Evolutionary conservation across 2,888 invertebrate genomes (phyloP), one percentile per base, ranked within the genome.

Genomic region (Eupithecia inturbata): DNA sequence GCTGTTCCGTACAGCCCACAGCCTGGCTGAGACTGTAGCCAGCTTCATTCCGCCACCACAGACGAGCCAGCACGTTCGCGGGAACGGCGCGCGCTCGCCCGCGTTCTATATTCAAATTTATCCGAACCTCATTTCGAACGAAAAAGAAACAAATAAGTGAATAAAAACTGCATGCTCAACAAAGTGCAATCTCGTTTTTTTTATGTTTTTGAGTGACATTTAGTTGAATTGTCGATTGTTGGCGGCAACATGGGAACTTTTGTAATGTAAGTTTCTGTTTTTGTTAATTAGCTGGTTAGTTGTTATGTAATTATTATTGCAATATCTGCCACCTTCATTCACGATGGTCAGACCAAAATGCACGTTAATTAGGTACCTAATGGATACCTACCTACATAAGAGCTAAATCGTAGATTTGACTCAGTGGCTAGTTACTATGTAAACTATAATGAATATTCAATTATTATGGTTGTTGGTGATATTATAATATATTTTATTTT

Each of bases 1-100:
- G 82, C 82, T 81, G 82, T 81, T 82, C 68, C 71, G 81, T 80
- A 80, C 80, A 82, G 83, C 79, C 82, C 79, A 80, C 81, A 83
- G 83, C 79, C 82, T 83, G 39, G 16, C 64, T 12, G 66, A 66
- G 66, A 39, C 66, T 66, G 79, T 74, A 76, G 78, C 71, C 90
- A 91, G 90, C 88, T 84, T 91, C 92, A 91, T 88, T 92, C 88
- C 86, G 89, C 86, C 83, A 83, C 84, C 82, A 86, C 83, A 88
- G 85, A 82, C 89, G 89, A 88, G 87, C 86, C 84, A 85, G 86
- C 86, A 86, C 90, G 91, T 86, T 87, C 89, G 92, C 88, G 84
- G 87, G 87, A 85, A 84, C 89, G 90, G 87, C 86, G 89, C 88
- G 87, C 86, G 88, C 88, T 88, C 89, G 87, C 85, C 78, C 82